A percentile compares a stretch with the other conserved stretches of the same genome.
phyloP scores from a whole-genome alignment of 2,113 vertebrate species.

The Mola mola region DNA sequence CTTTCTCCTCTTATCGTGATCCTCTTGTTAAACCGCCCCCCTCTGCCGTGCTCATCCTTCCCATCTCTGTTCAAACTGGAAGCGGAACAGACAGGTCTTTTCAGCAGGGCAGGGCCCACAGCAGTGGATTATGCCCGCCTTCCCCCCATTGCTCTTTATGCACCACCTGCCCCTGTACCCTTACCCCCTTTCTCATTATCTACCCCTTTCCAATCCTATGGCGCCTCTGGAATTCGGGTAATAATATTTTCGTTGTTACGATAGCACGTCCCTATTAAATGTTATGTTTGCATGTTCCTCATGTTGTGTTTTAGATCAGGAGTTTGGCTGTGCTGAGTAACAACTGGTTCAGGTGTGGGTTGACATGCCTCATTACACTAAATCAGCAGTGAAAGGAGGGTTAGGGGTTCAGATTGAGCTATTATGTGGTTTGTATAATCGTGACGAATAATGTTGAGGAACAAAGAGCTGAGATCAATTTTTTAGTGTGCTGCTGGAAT shows the following conservation, averaged over 20 bases:
- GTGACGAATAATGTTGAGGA: conserved; percentile 49
- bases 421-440: conserved; percentile 43
- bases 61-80: conserved; percentile 53
- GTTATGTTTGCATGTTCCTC: conserved; percentile 48
- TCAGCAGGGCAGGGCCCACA: conserved; percentile 56
- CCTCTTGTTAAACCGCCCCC: conserved; percentile 60
- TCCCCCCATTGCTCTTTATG: conserved; percentile 65
- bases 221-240: conserved; percentile 48
- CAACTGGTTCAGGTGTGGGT: conserved; percentile 69
- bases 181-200: conserved; percentile 65
- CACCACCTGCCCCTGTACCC: conserved; percentile 70
- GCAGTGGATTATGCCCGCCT: conserved; percentile 70
- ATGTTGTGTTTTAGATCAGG: conserved; percentile 16
- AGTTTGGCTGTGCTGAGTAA: conserved; percentile 27
- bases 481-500: conserved; percentile 34
- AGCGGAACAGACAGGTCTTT: conserved; percentile 76
- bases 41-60: conserved; percentile 41
- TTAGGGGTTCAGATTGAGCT: conserved; percentile 45
- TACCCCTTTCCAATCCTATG: conserved; percentile 48
- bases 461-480: conserved; percentile 58
- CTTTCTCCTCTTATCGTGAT: conserved; percentile 64
- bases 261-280: conserved; percentile 32
- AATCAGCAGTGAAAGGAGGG: conserved; percentile 41
- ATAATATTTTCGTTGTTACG: conserved; percentile 42
- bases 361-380: conserved; percentile 62